Evolutionary conservation across 1,140 invertebrate genomes (phyloP).

Genomic region (Streblospio benedicti): DNA sequence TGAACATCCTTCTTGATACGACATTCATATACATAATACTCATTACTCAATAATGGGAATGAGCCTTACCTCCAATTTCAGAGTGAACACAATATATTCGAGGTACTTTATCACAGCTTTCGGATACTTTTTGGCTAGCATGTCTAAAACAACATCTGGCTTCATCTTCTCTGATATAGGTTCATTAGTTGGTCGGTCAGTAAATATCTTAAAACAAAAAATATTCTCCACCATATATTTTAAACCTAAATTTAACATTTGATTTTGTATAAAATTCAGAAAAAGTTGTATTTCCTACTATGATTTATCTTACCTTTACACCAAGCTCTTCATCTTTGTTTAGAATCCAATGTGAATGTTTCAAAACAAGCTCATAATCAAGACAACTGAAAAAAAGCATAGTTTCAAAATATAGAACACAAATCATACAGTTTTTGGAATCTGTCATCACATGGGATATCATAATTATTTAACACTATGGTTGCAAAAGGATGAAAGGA

Average conservation of each 20-base stretch:
- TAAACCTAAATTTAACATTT: neutral
- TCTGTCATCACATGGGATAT: no score
- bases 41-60: no score
- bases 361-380: conserved; percentile 47
- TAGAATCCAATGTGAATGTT: conserved; percentile 49
- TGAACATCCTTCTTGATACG: no score
- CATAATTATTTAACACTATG: no score
- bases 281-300: neutral
- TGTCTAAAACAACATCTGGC: no score
- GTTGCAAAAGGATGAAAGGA: no score
- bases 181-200: neutral
- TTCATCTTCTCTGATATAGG: no score
- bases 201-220: conserved; percentile 3
- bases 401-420: neutral
- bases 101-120: neutral
- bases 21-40: no score
- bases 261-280: neutral
- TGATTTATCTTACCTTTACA: conserved; percentile 34
- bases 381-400: conserved; percentile 35
- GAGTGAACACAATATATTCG: neutral
- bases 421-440: no score
- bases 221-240: neutral
- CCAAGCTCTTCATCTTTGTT: conserved; percentile 45
- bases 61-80: neutral
- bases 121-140: neutral